phyloP scores from a whole-genome alignment of 1,140 invertebrate species.

The Danaus melanippus region DNA sequence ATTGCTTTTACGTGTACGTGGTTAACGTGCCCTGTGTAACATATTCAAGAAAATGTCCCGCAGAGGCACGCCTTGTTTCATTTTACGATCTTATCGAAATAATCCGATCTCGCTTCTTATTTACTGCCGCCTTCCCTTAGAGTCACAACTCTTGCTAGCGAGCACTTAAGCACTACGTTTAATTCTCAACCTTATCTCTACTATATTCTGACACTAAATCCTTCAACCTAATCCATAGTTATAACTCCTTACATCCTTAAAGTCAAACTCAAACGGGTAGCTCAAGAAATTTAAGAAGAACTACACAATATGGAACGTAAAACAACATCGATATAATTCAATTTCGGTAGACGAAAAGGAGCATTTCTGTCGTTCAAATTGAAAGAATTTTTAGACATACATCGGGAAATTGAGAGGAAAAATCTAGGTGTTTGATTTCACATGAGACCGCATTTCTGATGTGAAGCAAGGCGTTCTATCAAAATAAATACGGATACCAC shows the following conservation, averaged over 20 bases:
- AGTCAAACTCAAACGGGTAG: constrained; percentile 25
- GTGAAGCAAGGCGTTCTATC: constrained; percentile 43
- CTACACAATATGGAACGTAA: constrained; percentile 35
- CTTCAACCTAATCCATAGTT: constrained; percentile 31
- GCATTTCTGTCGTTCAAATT: constrained; percentile 32
- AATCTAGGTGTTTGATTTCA: constrained; percentile 68
- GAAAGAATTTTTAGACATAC: constrained; percentile 30
- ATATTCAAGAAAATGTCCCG: constrained; percentile 61
- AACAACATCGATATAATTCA: constrained; percentile 39
- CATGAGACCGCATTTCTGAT: constrained; percentile 48
- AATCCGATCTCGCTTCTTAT: constrained; percentile 69
- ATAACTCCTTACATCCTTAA: constrained; percentile 35
- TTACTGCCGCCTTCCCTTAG: constrained; percentile 60
- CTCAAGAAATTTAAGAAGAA: constrained; percentile 30
- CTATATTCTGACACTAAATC: constrained; percentile 33
- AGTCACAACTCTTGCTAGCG: constrained; percentile 41
- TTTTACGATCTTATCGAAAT: constrained; percentile 71
- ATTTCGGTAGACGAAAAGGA: constrained; percentile 22
- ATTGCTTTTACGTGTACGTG: constrained; percentile 15
- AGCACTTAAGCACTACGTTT: constrained; percentile 21
- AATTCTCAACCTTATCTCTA: constrained; percentile 43
- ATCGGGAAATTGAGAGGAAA: constrained; percentile 55
- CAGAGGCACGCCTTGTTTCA: constrained; percentile 60
- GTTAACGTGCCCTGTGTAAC: constrained; percentile 32
- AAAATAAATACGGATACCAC: constrained; percentile 46